Evolutionary conservation across 2,888 invertebrate species (phyloP).

Genomic region (Macrosoma leucophasiata): DNA sequence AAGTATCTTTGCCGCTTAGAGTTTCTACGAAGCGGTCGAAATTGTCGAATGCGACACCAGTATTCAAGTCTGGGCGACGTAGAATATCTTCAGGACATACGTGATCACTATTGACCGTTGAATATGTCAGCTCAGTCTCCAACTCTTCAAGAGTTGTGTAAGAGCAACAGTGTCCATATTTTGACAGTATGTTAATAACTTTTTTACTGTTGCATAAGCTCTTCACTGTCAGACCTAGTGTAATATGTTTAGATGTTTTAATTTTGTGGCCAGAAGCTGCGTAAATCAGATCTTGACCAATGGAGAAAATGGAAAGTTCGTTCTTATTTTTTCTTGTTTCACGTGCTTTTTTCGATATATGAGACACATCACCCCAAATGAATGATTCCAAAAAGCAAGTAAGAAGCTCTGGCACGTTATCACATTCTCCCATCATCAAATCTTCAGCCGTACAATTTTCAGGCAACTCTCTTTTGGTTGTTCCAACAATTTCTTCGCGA

Average conservation of each 20-base stretch:
- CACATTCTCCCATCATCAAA: conserved; percentile 15
- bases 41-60: conserved; percentile 28
- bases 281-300: conserved; percentile 7
- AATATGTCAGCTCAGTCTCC: conserved; percentile 34
- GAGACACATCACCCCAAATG: conserved; percentile 13
- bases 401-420: conserved; percentile 16
- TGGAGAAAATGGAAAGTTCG: conserved; percentile 13
- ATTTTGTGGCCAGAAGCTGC: conserved; percentile 24
- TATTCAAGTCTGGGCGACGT: conserved; percentile 23
- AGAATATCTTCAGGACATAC: conserved; percentile 33
- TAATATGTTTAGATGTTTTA: conserved; percentile 23
- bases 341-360: conserved; percentile 12
- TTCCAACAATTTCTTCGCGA: conserved; percentile 26
- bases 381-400: conserved; percentile 14
- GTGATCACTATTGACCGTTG: conserved; percentile 16
- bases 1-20: conserved; percentile 21
- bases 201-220: conserved; percentile 28
- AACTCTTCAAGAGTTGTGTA: conserved; percentile 33
- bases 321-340: conserved; percentile 11
- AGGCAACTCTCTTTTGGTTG: conserved; percentile 10
- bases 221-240: conserved; percentile 34
- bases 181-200: conserved; percentile 29
- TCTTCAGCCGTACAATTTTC: conserved; percentile 13
- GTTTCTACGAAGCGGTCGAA: conserved; percentile 23
- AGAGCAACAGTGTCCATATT: conserved; percentile 35